A percentile compares a stretch with the other conserved stretches of the same genome.
Evolutionary conservation across 1,140 invertebrate genomes (phyloP).

Genomic region (Lepidurus packardi): DNA sequence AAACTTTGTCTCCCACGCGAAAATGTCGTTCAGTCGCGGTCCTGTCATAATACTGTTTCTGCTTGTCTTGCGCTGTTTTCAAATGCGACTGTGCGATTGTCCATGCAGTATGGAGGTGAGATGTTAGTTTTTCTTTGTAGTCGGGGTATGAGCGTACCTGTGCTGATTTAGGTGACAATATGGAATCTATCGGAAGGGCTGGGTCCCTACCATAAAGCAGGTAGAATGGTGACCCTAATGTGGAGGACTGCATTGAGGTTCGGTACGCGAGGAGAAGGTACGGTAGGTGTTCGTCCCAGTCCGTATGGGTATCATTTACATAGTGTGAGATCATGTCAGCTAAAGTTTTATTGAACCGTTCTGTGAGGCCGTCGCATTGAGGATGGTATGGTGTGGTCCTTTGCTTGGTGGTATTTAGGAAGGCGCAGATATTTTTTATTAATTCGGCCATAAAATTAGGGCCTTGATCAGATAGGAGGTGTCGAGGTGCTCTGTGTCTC

Average conservation of each 20-base stretch:
- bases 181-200: constrained; percentile 35
- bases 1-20: background rate
- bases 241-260: background rate
- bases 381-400: constrained; percentile 35
- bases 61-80: too few relatives aligned
- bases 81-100: too few relatives aligned
- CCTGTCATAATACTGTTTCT: too few relatives aligned
- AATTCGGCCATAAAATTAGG: constrained; percentile 28
- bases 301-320: background rate
- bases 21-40: too few relatives aligned
- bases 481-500: background rate
- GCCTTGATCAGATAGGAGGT: background rate
- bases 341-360: constrained; percentile 40
- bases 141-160: background rate
- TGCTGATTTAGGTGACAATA: background rate
- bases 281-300: background rate
- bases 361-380: constrained; percentile 36
- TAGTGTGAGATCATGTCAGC: constrained; percentile 34
- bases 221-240: constrained; percentile 12
- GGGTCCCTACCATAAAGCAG: background rate
- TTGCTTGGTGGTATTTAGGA: constrained; percentile 35
- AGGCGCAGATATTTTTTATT: constrained; percentile 34
- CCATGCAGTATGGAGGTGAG: background rate
- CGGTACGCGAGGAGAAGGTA: background rate
- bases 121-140: background rate